Base-by-base conservation (phyloP, 2,888 invertebrate species). In the Orthosia incerta region DNA sequence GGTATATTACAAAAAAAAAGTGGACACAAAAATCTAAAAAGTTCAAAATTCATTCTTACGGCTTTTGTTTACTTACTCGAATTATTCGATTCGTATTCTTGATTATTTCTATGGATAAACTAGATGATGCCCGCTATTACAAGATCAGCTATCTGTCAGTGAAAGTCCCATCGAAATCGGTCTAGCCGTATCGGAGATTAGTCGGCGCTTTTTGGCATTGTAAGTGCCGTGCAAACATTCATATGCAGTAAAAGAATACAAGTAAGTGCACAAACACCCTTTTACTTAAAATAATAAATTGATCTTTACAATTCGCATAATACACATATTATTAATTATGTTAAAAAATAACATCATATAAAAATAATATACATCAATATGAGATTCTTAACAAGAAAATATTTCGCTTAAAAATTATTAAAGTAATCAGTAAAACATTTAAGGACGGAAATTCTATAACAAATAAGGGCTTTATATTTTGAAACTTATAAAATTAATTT, bases 381-480 rank as follows among this genome's bases (percentile, higher is more conserved):
- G 79, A 82, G 80, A 83, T 74, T 60, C 73, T 74, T 77, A 85
- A 73, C 62, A 26, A 63, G 68, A 83, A 76, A 75, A 76, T 63
- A 74, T 73, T 70, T 63, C 15, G 26, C 64, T 70, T 82, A 75
- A 71, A 76, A 71, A 68, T 59, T 74, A 77, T 67, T 64, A 72
- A 82, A 70, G 64, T 74, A 74, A 23, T 76, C 71, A 75, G 46
- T 75, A 78, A 79, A 80, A 84, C 74, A 76, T 71, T 65, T 31
- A 77, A 80, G 86, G 86, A 86, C 86, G 86, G 86, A 84, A 84
- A 79, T 75, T 82, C 77, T 79, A 80, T 86, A 90, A 89, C 89
- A 89, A 91, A 92, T 91, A 91, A 92, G 92, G 92, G 92, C 92
- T 61, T 61, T 71, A 48, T 71, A 76, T 56, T 67, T 66, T 74